phyloP scores from a whole-genome alignment of 2,113 vertebrate genomes.

The Rhabdomys dilectus region DNA sequence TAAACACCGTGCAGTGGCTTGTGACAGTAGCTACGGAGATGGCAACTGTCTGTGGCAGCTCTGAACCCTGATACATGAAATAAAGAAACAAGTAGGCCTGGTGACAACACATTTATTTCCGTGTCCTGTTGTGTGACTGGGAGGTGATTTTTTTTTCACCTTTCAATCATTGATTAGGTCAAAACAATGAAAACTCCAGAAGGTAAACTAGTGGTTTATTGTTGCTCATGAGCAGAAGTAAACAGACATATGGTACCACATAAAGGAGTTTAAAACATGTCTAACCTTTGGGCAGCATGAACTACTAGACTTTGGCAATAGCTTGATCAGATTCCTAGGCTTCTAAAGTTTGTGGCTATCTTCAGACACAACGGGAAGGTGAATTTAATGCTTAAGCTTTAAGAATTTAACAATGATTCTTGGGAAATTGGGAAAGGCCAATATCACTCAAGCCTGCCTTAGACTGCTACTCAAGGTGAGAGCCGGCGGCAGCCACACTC shows the following conservation, averaged over 20 bases:
- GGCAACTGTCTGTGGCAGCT: not conserved
- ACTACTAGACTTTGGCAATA: constrained; percentile 54
- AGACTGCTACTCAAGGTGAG: constrained; percentile 50
- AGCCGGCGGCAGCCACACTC: not conserved
- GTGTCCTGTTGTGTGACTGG: constrained; percentile 76
- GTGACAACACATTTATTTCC: constrained; percentile 81
- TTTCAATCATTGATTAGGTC: constrained; percentile 70
- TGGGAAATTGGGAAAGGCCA: constrained; percentile 50
- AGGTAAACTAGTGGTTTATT: constrained; percentile 74
- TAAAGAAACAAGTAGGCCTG: constrained; percentile 74
- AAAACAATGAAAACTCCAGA: constrained; percentile 78
- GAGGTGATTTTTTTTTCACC: constrained; percentile 62
- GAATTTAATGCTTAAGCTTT: not conserved
- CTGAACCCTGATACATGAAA: constrained; percentile 59
- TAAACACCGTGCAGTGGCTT: not conserved
- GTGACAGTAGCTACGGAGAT: not conserved
- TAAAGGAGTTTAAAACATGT: constrained; percentile 55
- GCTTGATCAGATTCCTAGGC: constrained; percentile 14
- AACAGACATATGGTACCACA: constrained; percentile 77
- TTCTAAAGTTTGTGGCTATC: constrained; percentile 50
- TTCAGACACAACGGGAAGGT: constrained; percentile 48
- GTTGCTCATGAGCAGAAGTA: constrained; percentile 74
- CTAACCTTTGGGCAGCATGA: constrained; percentile 66
- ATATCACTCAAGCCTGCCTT: not conserved
- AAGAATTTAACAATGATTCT: constrained; percentile 43